Evolutionary conservation across 1,140 invertebrate species (phyloP).

Genomic region (Drosophila kepulauana): DNA sequence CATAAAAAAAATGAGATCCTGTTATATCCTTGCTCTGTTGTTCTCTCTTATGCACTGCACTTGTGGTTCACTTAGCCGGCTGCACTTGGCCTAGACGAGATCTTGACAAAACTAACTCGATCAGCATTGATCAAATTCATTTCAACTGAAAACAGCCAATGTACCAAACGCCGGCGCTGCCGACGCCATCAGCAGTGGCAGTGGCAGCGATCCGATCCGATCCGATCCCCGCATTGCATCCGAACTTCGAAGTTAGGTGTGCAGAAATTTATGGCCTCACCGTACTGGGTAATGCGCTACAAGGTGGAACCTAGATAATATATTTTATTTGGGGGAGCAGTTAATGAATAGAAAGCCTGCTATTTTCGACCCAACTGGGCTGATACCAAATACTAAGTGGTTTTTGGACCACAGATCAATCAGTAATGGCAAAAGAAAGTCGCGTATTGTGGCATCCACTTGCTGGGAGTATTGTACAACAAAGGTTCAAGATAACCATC

Average conservation of each 20-base stretch:
- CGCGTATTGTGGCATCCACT: slow-evolving; percentile 16
- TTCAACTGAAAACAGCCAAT: slow-evolving; percentile 74
- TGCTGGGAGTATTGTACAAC: slow-evolving; percentile 5
- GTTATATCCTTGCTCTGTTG: slow-evolving; percentile 16
- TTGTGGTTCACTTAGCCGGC: not conserved
- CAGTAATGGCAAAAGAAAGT: slow-evolving; percentile 55
- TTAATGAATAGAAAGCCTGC: slow-evolving; percentile 57
- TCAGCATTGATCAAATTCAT: slow-evolving; percentile 79
- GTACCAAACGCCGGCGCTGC: slow-evolving; percentile 66
- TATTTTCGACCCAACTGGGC: slow-evolving; percentile 7
- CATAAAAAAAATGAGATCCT: slow-evolving; percentile 18
- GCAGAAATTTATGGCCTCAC: slow-evolving; percentile 67
- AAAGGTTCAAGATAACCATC: slow-evolving; percentile 21
- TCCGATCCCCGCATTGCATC: slow-evolving; percentile 18
- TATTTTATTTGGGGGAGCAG: slow-evolving; percentile 21
- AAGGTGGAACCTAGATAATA: slow-evolving; percentile 43
- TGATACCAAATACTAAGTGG: slow-evolving; percentile 46
- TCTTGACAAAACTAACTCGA: slow-evolving; percentile 84
- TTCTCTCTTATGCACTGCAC: not conserved
- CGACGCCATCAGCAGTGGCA: slow-evolving; percentile 17
- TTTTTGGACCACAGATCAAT: slow-evolving; percentile 48
- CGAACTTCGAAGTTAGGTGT: slow-evolving; percentile 20
- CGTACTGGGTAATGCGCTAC: slow-evolving; percentile 66
- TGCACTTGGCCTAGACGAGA: slow-evolving; percentile 78
- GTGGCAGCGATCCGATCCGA: not conserved